These are phyloP conservation scores for Mycetomoellerius zeteki DNA, from an alignment of 1,140 invertebrate species.

Conservation along the genomic window DNA sequence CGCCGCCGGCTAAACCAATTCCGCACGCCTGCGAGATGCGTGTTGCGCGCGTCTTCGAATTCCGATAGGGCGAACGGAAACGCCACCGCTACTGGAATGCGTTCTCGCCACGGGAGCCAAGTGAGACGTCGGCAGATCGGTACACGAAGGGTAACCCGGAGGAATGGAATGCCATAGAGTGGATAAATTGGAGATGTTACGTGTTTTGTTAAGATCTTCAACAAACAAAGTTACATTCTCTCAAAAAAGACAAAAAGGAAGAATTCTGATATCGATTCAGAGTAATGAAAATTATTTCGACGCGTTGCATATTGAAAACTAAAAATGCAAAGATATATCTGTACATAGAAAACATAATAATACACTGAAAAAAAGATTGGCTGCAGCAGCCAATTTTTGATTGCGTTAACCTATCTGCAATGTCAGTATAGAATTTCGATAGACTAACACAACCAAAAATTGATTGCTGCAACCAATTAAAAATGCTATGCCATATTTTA, in stretches of 20 bases:
- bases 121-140: background rate
- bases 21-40: slow-evolving; percentile 69
- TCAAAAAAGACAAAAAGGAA: background rate
- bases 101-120: slow-evolving; percentile 36
- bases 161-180: slow-evolving; percentile 19
- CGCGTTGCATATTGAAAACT: background rate
- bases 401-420: no score
- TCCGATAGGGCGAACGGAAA: slow-evolving; percentile 61
- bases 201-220: background rate
- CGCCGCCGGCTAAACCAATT: slow-evolving; percentile 60
- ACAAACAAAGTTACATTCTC: background rate
- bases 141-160: slow-evolving; percentile 12
- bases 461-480: no score
- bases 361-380: no score
- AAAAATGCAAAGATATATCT: background rate
- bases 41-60: slow-evolving; percentile 68
- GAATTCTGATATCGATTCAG: background rate
- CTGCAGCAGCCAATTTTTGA: no score
- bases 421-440: no score
- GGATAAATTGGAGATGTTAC: background rate
- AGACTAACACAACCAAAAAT: no score
- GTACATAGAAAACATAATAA: background rate
- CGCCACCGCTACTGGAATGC: slow-evolving; percentile 47
- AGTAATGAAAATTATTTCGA: background rate
- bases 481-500: no score